A percentile compares a stretch with the other conserved stretches of the same genome.
Evolutionary conservation across 2,113 vertebrate genomes (phyloP).

Genomic region (Aegotheles bennettii): DNA sequence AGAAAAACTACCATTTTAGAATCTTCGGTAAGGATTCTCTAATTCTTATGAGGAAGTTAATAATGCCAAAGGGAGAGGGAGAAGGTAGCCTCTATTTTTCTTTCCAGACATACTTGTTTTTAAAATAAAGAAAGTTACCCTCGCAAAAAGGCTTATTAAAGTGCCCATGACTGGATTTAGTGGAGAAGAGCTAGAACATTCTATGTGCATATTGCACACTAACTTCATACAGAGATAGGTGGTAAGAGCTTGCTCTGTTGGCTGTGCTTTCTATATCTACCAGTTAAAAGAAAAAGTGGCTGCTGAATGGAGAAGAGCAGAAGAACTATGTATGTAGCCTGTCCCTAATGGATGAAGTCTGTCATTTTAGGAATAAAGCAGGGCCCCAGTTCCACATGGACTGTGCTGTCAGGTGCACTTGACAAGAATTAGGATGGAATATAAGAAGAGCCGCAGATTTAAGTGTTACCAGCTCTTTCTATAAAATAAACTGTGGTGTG

Average conservation of each 20-base stretch:
- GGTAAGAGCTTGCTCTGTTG: background rate
- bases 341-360: background rate
- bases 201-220: background rate
- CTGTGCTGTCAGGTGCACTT: background rate
- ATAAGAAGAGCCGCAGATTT: background rate
- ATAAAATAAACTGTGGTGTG: background rate
- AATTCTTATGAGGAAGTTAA: background rate
- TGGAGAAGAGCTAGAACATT: background rate
- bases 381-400: background rate
- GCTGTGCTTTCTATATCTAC: background rate
- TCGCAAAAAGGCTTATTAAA: background rate
- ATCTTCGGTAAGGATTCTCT: background rate
- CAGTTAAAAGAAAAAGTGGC: background rate
- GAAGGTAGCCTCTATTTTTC: background rate
- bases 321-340: rapidly evolving
- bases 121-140: background rate
- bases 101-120: background rate
- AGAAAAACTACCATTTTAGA: background rate
- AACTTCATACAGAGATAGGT: background rate
- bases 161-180: background rate
- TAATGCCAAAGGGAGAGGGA: background rate
- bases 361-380: background rate
- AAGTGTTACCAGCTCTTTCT: background rate
- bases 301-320: background rate
- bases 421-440: background rate